Base-by-base conservation (phyloP, 2,888 invertebrate genomes). In the Drosophila eohydei region DNA sequence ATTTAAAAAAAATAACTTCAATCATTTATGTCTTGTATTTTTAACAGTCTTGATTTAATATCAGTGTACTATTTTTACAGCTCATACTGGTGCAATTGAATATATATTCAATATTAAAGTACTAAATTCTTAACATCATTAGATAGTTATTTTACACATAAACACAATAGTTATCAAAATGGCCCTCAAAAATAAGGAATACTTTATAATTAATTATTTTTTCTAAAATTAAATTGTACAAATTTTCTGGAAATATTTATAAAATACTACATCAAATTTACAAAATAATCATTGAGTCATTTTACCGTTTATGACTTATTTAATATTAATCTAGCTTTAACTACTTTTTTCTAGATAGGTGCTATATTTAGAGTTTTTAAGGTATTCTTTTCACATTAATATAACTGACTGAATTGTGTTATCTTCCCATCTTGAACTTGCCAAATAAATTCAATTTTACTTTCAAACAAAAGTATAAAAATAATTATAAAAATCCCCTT, bases 1-100 rank as follows among this genome's bases (percentile, higher is more conserved):
- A 8, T 16, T 43, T 43, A 11, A 0, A 21, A 48, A n/a, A n/a
- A 9, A 4, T 30, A 4, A n/a, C 5, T 30, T 21, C 7, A 32
- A 51, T 51, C 1, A 21, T 9, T 21, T 12, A 12, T 34, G 3
- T 34, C 11, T 16, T 21, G 5, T 34, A 1, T 4, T 7, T 21
- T 34, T 51, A 7, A 36, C 34, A 52, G 51, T 38, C 52, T 26
- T n/a, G 36, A 36, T n/a, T 5, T 52, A n/a, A 36, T 36, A 52
- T 36, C 9, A 52, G 36, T 36, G 36, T 26, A 36, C 36, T 26
- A 36, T 36, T 14, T 34, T 21, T 34, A 34, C 34, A 36, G 34
- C 34, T 52, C 26, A 26, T 36, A n/a, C 36, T 36, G n/a, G 52
- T 36, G 34, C 52, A 52, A 7, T 52, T 26, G 9, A 52, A 14